phyloP scores from a whole-genome alignment of 2,113 vertebrate genomes.

The Ellobius talpinus region DNA sequence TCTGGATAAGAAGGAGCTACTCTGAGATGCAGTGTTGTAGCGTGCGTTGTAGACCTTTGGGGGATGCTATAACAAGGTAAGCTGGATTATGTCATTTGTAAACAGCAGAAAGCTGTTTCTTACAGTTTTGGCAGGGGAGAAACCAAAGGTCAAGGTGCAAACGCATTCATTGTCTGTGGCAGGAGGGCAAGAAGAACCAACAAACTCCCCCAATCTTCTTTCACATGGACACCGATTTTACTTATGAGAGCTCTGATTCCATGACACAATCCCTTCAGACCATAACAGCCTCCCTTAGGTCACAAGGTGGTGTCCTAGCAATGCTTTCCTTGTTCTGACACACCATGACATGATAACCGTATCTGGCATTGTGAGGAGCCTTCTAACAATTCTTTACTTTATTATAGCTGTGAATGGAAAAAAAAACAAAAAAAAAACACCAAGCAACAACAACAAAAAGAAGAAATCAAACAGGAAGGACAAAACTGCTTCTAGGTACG shows the following conservation, averaged over 20 bases:
- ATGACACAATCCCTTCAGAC: not conserved
- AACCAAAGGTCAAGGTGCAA: not conserved
- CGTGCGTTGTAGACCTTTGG: not conserved
- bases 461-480: not conserved
- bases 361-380: not conserved
- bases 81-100: not conserved
- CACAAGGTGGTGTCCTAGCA: not conserved
- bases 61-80: not conserved
- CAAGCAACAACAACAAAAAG: no score
- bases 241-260: not conserved
- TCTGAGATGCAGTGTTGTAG: constrained; percentile 26
- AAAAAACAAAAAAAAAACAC: no score
- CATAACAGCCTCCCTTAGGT: not conserved
- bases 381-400: not conserved
- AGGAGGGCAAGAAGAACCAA: not conserved
- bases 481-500: not conserved
- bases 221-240: not conserved
- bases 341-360: not conserved
- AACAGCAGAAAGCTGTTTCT: not conserved
- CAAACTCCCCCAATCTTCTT: not conserved
- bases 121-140: not conserved
- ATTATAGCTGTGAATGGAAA: not conserved
- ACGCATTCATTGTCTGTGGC: not conserved
- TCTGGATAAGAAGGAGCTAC: constrained; percentile 29
- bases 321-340: not conserved